These are phyloP conservation scores for Aldabrachelys gigantea DNA, from an alignment of 2,113 vertebrate species.

Conservation along the genomic window DNA sequence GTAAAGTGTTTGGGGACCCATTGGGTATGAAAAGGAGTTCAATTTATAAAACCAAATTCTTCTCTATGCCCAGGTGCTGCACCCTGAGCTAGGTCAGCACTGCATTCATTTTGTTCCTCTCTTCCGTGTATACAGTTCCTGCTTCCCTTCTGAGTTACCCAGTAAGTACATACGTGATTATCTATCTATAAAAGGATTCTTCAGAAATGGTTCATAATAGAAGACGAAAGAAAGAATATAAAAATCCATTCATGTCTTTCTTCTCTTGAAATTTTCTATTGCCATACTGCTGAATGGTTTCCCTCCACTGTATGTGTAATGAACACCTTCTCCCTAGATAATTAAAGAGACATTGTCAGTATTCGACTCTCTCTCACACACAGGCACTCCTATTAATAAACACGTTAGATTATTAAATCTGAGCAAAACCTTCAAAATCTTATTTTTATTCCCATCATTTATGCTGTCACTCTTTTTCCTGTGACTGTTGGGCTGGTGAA, in stretches of 20 bases:
- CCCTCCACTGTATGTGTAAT: conserved; percentile 62
- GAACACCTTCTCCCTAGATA: conserved; percentile 60
- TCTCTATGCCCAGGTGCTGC: conserved; percentile 47
- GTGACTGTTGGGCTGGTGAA: not conserved
- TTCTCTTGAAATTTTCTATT: conserved; percentile 45
- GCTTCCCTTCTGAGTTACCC: not conserved
- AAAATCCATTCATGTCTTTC: not conserved
- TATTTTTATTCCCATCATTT: conserved; percentile 50
- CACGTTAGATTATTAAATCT: conserved; percentile 37
- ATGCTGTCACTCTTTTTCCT: not conserved
- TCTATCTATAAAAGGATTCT: not conserved
- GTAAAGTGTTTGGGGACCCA: conserved; percentile 69
- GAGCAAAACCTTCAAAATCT: conserved; percentile 55
- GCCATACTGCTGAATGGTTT: conserved; percentile 52
- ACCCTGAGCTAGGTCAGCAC: conserved; percentile 41
- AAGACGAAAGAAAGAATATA: not conserved
- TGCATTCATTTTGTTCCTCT: not conserved
- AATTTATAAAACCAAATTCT: conserved; percentile 70
- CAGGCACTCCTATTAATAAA: conserved; percentile 56
- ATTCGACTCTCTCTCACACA: not conserved
- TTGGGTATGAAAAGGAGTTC: conserved; percentile 61
- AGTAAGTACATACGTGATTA: conserved; percentile 31
- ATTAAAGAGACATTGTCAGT: conserved; percentile 64
- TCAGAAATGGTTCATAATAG: conserved; percentile 47
- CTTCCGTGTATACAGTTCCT: conserved; percentile 3